Evolutionary conservation across 2,113 vertebrate genomes (phyloP).

Genomic region (Mobula birostris): DNA sequence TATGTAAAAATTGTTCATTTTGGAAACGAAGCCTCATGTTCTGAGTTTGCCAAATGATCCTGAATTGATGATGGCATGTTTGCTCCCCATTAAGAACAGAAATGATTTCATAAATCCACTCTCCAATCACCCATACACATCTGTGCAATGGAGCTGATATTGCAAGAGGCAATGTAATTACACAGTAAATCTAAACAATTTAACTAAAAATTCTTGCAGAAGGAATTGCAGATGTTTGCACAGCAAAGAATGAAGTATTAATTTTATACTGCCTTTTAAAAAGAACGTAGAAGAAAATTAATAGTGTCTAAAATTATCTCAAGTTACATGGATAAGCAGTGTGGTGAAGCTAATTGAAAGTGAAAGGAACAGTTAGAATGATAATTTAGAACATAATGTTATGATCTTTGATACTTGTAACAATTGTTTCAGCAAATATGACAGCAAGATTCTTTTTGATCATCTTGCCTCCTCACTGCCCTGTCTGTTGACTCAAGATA

Average conservation of each 20-base stretch:
- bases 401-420: not conserved
- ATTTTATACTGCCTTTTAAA: not conserved
- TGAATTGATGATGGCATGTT: not conserved
- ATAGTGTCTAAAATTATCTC: not conserved
- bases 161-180: not conserved
- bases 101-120: not conserved
- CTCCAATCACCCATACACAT: conserved; percentile 19
- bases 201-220: not conserved
- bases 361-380: not conserved
- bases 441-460: not conserved
- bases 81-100: not conserved
- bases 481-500: not conserved
- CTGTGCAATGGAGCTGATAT: not conserved
- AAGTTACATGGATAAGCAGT: not conserved
- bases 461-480: not conserved
- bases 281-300: not conserved
- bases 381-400: not conserved
- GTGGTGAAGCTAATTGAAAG: not conserved
- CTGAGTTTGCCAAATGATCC: not conserved
- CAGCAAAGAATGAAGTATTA: not conserved
- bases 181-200: not conserved
- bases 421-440: not conserved
- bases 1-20: not conserved
- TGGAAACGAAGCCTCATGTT: not conserved
- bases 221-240: not conserved